Evolutionary conservation across 2,113 vertebrate genomes (phyloP).

Genomic region (Dicrurus megarhynchus): DNA sequence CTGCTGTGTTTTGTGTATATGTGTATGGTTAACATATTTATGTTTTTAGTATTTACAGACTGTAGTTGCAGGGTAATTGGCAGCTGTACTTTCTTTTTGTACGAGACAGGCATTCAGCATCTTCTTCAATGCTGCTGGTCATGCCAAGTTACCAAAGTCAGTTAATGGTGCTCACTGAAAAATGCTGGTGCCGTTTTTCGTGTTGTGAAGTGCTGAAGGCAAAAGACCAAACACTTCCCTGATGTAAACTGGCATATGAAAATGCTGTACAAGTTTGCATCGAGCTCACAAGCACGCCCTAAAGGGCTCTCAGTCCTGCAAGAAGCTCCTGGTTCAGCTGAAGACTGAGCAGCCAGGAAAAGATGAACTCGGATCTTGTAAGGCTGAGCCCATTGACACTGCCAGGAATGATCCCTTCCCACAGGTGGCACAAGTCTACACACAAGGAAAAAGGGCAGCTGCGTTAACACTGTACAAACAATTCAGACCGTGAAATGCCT

Average conservation of each 20-base stretch:
- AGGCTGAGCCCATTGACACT: fast-evolving
- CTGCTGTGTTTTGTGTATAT: slow-evolving; percentile 61
- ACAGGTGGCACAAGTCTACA: fast-evolving
- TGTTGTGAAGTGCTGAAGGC: background rate
- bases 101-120: background rate
- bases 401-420: background rate
- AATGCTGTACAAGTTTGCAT: background rate
- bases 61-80: slow-evolving; percentile 45
- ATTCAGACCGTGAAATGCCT: background rate
- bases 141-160: background rate
- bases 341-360: background rate
- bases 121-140: background rate
- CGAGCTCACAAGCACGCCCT: background rate
- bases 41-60: slow-evolving; percentile 38
- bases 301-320: background rate
- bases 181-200: background rate
- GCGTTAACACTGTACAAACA: background rate
- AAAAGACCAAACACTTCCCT: background rate
- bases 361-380: background rate
- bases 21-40: slow-evolving; percentile 66
- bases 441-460: background rate
- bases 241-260: background rate
- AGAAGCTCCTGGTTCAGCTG: background rate
- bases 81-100: slow-evolving; percentile 35
- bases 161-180: slow-evolving; percentile 17